Conservation (phyloP, 2,797 vertebrate genomes). For the Meriones psammophilus region DNA sequence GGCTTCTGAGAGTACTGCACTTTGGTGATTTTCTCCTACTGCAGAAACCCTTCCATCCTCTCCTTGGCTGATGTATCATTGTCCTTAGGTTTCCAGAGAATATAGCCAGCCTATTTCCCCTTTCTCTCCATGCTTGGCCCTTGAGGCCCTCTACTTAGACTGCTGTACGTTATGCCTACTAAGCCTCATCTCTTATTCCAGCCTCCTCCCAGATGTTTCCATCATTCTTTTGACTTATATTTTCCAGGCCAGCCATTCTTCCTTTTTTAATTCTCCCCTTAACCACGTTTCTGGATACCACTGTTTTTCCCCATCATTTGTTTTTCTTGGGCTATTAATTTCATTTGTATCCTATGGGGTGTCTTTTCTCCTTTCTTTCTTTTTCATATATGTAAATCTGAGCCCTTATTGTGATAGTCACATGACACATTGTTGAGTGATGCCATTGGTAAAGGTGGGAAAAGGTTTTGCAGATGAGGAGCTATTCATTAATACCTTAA, state of each 20-base stretch:
- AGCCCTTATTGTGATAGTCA: neutral
- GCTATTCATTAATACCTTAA: neutral
- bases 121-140: neutral
- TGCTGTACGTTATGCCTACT: neutral
- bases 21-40: neutral
- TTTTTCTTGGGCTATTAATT: neutral
- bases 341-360: neutral
- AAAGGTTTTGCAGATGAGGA: neutral
- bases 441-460: neutral
- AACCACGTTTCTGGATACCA: neutral
- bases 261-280: neutral
- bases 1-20: neutral
- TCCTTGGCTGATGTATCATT: neutral
- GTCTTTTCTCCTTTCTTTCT: neutral
- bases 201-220: neutral
- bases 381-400: neutral
- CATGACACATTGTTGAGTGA: neutral
- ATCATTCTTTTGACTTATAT: neutral
- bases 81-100: neutral
- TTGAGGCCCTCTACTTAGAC: neutral
- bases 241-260: neutral
- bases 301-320: neutral
- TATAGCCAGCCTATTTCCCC: neutral
- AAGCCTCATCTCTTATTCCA: conserved; percentile 32
- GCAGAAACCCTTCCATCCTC: neutral